phyloP scores from a whole-genome alignment of 2,113 vertebrate genomes.

The Carassius auratus region DNA sequence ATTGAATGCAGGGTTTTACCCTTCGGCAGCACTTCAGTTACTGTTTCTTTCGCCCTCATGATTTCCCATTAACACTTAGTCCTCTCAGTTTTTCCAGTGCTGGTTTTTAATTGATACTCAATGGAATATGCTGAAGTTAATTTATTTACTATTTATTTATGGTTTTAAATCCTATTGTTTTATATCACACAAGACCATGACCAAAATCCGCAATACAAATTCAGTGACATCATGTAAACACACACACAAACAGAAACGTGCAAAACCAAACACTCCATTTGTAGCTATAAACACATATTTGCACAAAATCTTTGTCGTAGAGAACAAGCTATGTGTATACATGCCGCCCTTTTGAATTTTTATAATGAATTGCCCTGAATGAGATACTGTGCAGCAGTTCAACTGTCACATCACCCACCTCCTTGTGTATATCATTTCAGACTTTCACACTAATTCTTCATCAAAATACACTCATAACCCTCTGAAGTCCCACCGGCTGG shows the following conservation, averaged over 20 bases:
- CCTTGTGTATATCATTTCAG: background rate
- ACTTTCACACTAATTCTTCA: background rate
- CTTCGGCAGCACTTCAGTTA: background rate
- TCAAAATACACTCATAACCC: background rate
- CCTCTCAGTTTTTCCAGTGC: slow-evolving; percentile 10
- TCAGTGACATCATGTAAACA: slow-evolving; percentile 32
- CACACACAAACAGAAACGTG: slow-evolving; percentile 2
- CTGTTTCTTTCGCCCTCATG: background rate
- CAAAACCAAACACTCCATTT: slow-evolving; percentile 16
- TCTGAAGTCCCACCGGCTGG: slow-evolving; percentile 1
- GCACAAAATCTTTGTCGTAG: background rate
- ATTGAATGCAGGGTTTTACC: slow-evolving; percentile 4
- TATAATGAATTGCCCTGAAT: slow-evolving; percentile 21
- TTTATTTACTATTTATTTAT: too few species aligned
- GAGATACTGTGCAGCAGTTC: slow-evolving; percentile 16
- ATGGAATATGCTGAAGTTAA: background rate
- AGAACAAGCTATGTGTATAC: slow-evolving; percentile 14
- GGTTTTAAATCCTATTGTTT: slow-evolving; percentile 47
- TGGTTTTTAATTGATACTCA: background rate
- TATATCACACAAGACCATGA: background rate
- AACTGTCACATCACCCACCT: background rate
- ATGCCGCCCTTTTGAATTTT: background rate
- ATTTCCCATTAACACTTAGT: background rate
- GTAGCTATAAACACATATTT: background rate
- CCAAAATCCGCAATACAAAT: slow-evolving; percentile 36